phyloP scores from a whole-genome alignment of 2,888 invertebrate species.

The Bhutanitis thaidina region DNA sequence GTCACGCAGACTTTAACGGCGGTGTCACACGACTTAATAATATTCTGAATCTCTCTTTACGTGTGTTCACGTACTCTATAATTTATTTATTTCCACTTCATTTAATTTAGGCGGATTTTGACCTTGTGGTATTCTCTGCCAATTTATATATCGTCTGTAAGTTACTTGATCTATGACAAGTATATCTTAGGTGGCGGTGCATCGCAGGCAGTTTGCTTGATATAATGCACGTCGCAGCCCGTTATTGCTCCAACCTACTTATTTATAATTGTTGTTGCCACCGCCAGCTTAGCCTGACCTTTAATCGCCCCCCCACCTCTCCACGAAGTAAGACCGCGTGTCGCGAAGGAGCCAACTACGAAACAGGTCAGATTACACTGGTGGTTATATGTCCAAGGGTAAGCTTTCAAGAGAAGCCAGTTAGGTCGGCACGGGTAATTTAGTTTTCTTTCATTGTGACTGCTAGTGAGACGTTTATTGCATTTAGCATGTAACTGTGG shows the following conservation, averaged over 20 bases:
- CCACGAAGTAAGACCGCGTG: constrained; percentile 15
- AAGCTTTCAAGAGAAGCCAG: constrained; percentile 51
- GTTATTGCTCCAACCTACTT: constrained; percentile 77
- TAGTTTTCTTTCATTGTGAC: constrained; percentile 68
- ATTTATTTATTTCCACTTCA: too few species aligned
- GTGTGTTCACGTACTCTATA: too few species aligned
- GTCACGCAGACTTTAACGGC: too few species aligned
- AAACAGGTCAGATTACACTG: constrained; percentile 27
- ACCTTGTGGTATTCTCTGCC: too few species aligned
- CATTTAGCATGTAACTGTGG: constrained; percentile 40
- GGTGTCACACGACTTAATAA: too few species aligned
- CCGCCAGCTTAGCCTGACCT: constrained; percentile 44
- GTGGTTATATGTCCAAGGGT: constrained; percentile 32
- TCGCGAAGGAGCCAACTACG: constrained; percentile 21
- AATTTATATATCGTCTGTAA: neutral
- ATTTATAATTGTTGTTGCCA: constrained; percentile 72
- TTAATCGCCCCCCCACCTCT: constrained; percentile 28
- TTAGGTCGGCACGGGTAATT: constrained; percentile 72
- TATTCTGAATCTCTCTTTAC: too few species aligned
- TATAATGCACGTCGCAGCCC: constrained; percentile 71
- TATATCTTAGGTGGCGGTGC: constrained; percentile 70
- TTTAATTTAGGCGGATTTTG: too few species aligned
- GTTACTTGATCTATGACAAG: constrained; percentile 40
- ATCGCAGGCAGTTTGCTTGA: constrained; percentile 75
- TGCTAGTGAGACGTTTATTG: constrained; percentile 68